These are phyloP conservation scores for Bombus confusus DNA, from an alignment of 1,140 invertebrate genomes.

Conservation along the genomic window DNA sequence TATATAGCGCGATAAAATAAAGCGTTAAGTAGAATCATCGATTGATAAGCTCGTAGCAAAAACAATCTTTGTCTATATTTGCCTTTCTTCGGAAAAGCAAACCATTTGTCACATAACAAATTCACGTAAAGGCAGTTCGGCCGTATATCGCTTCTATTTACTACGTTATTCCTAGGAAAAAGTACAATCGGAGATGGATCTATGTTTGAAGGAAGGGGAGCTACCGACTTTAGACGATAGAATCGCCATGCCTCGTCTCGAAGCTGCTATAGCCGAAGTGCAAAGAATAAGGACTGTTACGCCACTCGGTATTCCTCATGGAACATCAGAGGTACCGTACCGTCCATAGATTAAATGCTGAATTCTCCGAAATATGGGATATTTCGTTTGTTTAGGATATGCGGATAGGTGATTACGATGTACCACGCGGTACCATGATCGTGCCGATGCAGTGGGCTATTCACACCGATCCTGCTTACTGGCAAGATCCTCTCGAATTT, in stretches of 20 bases:
- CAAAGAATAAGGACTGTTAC: slow-evolving; percentile 91
- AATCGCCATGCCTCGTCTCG: slow-evolving; percentile 81
- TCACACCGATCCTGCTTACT: slow-evolving; percentile 89
- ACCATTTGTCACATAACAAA: neutral
- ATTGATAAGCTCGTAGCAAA: too few species aligned
- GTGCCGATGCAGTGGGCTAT: slow-evolving; percentile 92
- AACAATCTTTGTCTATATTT: too few species aligned
- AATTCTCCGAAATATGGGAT: neutral
- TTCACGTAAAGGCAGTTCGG: too few species aligned
- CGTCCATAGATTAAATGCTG: neutral
- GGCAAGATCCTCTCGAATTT: slow-evolving; percentile 88
- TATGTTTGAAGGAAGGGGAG: slow-evolving; percentile 72
- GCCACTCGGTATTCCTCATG: slow-evolving; percentile 92
- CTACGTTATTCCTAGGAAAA: slow-evolving; percentile 80
- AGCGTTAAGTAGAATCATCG: too few species aligned
- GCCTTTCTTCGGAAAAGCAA: too few species aligned
- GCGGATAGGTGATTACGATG: slow-evolving; percentile 83
- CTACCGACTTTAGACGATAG: slow-evolving; percentile 81
- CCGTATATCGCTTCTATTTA: too few species aligned
- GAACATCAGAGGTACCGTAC: slow-evolving; percentile 84
- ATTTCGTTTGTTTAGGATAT: slow-evolving; percentile 82
- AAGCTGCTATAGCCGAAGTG: slow-evolving; percentile 88
- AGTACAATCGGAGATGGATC: slow-evolving; percentile 83
- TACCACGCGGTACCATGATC: slow-evolving; percentile 85
- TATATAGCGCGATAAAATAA: too few species aligned